A percentile compares a stretch with the other conserved stretches of the same genome.
Conservation (phyloP, 1,140 invertebrate genomes). For the Spodoptera frugiperda region DNA sequence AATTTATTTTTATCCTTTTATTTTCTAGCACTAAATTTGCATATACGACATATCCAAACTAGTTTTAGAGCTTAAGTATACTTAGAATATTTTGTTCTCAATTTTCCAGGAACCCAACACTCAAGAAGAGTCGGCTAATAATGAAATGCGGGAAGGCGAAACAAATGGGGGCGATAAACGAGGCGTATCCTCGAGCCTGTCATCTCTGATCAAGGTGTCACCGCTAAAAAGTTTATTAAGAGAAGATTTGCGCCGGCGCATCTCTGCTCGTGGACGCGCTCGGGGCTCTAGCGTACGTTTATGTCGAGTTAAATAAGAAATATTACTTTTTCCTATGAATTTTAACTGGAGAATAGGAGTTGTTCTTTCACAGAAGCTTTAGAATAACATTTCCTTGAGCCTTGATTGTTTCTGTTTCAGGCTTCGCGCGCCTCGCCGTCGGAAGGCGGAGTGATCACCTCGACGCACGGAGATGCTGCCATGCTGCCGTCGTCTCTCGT, state of each 20-base stretch:
- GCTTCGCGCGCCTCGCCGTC: constrained; percentile 87
- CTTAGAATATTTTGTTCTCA: background rate
- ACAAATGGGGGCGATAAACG: constrained; percentile 79
- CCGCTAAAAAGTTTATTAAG: constrained; percentile 93
- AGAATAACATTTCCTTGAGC: background rate
- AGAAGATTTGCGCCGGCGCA: constrained; percentile 92
- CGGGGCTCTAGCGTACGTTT: constrained; percentile 78
- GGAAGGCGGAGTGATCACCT: constrained; percentile 89
- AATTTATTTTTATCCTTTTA: background rate
- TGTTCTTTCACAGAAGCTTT: background rate
- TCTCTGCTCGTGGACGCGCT: constrained; percentile 87
- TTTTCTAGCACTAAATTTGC: background rate
- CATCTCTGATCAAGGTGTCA: constrained; percentile 91
- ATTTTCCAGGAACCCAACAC: constrained; percentile 76
- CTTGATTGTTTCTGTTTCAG: constrained; percentile 57
- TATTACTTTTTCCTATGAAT: constrained; percentile 7
- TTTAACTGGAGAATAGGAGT: constrained; percentile 12
- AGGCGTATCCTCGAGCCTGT: constrained; percentile 88
- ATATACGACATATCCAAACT: too few relatives aligned
- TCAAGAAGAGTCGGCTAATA: constrained; percentile 72
- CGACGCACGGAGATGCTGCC: constrained; percentile 86
- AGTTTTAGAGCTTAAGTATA: too few relatives aligned
- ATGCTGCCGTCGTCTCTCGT: constrained; percentile 87
- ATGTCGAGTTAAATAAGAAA: constrained; percentile 30
- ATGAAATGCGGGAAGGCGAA: constrained; percentile 64